Evolutionary conservation across 2,888 invertebrate species (phyloP), one percentile per base, ranked within the genome.

Genomic region (Chelonus formosanus): DNA sequence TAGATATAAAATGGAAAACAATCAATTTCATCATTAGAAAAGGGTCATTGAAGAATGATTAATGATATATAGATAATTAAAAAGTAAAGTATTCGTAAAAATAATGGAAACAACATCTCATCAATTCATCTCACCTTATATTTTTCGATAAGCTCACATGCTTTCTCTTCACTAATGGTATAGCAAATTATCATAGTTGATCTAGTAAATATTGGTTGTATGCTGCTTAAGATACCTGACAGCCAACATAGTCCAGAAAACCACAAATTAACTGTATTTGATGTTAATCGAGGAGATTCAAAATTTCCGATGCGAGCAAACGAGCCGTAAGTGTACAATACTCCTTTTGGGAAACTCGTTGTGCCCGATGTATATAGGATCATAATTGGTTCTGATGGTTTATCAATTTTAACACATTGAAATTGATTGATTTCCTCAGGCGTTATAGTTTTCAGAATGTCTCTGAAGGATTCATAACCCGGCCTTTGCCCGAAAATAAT

Each of bases 311-410:
- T 45, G 32, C 48, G 4, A 50, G 71, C 57, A 53, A 76, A 43
- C 4, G 67, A 62, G 32, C 58, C 55, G 60, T 77, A 74, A 10
- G 71, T 64, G n/a, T 68, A 67, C 5, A 68, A 32, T 4, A 73
- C 71, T 10, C 73, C 74, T 55, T 79, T 79, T 6, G 78, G 74
- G 4, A 65, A 8, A 31, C 77, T 76, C 2, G 73, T 74, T 4
- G 69, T 75, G 31, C 77, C 78, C 4, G 76, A 78, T 3, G 76
- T 74, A 48, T 70, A 76, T 4, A 75, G 31, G 10, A 78, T 73
- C 3, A 70, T 4, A 3, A 72, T 74, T 2, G 71, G 60, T 3
- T 75, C 67, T 0, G 70, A 52, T 1, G 61, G 65, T 35, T 69
- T 40, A 5, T 4, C 71, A 0, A 74, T 61, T 48, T 71, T 45